A percentile compares a stretch with the other conserved stretches of the same genome.
Evolutionary conservation across 1,140 invertebrate genomes (phyloP).

Genomic region (Drosophila kanapiae): DNA sequence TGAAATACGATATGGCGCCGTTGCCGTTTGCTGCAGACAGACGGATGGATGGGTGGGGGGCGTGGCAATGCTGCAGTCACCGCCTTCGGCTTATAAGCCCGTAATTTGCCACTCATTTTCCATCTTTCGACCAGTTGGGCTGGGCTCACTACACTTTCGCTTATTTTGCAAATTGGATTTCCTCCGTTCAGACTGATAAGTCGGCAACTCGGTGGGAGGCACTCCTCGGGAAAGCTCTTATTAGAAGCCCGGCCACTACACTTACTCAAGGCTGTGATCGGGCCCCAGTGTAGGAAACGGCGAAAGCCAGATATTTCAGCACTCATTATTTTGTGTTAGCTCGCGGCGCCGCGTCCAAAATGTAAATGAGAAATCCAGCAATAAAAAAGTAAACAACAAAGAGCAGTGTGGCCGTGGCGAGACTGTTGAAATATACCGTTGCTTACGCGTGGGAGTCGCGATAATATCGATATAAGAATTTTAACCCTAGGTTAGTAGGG

Average conservation of each 20-base stretch:
- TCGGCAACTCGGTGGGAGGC: background rate
- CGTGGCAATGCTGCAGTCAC: slow-evolving; percentile 1
- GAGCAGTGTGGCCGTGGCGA: background rate
- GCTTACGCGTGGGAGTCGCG: background rate
- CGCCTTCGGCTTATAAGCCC: slow-evolving; percentile 4
- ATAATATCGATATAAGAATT: background rate
- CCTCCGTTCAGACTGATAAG: slow-evolving; percentile 13
- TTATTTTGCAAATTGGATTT: slow-evolving; percentile 20
- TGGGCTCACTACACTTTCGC: slow-evolving; percentile 7
- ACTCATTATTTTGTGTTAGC: slow-evolving; percentile 54
- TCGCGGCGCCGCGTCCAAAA: slow-evolving; percentile 43
- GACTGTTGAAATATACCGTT: background rate
- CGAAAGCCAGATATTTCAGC: slow-evolving; percentile 85
- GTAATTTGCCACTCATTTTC: slow-evolving; percentile 35
- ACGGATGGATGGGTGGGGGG: slow-evolving; percentile 20
- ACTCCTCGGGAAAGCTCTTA: background rate
- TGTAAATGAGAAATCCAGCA: slow-evolving; percentile 33
- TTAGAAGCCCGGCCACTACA: slow-evolving; percentile 60
- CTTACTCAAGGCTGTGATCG: slow-evolving; percentile 91
- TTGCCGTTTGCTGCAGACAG: slow-evolving; percentile 27
- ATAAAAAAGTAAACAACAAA: slow-evolving; percentile 41
- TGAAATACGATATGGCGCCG: slow-evolving; percentile 57
- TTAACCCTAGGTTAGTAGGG: too few species aligned
- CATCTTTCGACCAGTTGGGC: slow-evolving; percentile 5
- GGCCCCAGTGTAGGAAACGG: slow-evolving; percentile 92